These are phyloP conservation scores for Anthonomus grandis DNA, from an alignment of 1,140 invertebrate genomes.

Conservation along the genomic window DNA sequence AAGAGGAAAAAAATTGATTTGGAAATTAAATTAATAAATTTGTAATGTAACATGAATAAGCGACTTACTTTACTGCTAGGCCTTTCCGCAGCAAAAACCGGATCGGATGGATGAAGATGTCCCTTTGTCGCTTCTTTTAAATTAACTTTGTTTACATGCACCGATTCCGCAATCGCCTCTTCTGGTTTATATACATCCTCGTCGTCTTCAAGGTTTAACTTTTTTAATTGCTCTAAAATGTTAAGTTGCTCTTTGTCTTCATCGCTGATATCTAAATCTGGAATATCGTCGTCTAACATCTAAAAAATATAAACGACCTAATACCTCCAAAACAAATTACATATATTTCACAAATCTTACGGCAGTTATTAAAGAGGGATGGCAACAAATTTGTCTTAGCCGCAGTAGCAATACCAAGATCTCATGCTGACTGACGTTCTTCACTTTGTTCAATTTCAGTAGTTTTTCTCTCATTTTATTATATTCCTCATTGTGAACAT, in stretches of 20 bases:
- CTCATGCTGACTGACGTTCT: constrained; percentile 66
- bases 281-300: constrained; percentile 59
- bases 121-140: constrained; percentile 51
- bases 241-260: constrained; percentile 43
- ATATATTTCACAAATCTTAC: constrained; percentile 41
- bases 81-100: constrained; percentile 60
- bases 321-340: constrained; percentile 2
- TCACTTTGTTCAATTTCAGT: constrained; percentile 55
- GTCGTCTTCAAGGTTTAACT: constrained; percentile 39
- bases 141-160: constrained; percentile 18
- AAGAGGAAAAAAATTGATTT: too few relatives aligned
- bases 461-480: constrained; percentile 57
- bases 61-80: constrained; percentile 59
- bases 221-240: constrained; percentile 47
- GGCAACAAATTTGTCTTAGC: constrained; percentile 83
- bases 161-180: background rate
- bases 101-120: constrained; percentile 63
- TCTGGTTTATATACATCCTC: constrained; percentile 13
- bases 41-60: constrained; percentile 1
- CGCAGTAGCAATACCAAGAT: constrained; percentile 81
- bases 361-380: constrained; percentile 73
- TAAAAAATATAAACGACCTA: constrained; percentile 11
- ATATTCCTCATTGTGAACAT: constrained; percentile 35
- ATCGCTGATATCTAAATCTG: constrained; percentile 42
- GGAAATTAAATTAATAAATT: too few relatives aligned